Conservation (phyloP, 2,797 vertebrate genomes). For the Chrysocyon brachyurus region DNA sequence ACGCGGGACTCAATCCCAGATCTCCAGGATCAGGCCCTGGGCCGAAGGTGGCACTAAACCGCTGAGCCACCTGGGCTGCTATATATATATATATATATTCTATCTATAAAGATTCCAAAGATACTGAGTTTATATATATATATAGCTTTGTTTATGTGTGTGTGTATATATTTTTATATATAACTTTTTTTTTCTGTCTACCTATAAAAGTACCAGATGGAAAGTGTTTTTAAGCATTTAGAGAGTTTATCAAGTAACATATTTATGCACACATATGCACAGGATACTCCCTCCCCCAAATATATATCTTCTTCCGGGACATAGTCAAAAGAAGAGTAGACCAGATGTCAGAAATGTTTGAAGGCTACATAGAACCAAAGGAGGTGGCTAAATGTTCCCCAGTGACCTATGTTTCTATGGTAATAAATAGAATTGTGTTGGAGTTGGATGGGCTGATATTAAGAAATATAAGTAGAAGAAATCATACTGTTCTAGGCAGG, state of each 20-base stretch:
- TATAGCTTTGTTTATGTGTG: background rate
- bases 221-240: slow-evolving; percentile 19
- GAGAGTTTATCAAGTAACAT: background rate
- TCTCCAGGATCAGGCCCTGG: too few species aligned
- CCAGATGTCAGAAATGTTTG: slow-evolving; percentile 44
- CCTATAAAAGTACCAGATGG: background rate
- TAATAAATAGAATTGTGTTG: background rate
- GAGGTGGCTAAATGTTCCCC: background rate
- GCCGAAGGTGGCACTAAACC: too few species aligned
- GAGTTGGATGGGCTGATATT: background rate
- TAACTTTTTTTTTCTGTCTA: slow-evolving; percentile 6
- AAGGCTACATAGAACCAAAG: background rate
- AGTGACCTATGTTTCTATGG: background rate
- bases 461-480: background rate
- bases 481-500: background rate
- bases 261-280: background rate
- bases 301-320: background rate
- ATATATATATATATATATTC: background rate
- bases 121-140: background rate
- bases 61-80: too few species aligned
- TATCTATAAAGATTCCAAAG: background rate
- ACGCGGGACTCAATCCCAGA: too few species aligned
- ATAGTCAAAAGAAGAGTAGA: slow-evolving; percentile 52
- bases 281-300: background rate
- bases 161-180: background rate